Evolutionary conservation across 2,113 vertebrate genomes (phyloP).

Genomic region (Boulengeromyrus knoepffleri): DNA sequence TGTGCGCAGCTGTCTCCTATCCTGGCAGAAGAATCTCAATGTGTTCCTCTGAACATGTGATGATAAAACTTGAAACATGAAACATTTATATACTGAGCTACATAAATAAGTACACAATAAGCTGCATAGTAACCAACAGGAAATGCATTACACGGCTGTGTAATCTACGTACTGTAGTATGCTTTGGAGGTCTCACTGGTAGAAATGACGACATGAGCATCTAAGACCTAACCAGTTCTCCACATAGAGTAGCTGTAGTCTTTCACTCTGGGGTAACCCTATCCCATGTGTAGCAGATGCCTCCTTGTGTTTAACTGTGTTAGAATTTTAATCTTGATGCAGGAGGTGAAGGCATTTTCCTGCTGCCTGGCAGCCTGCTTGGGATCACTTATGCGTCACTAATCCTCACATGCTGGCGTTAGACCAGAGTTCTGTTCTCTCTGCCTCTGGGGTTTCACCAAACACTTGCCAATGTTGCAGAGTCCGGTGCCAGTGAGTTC

Average conservation of each 20-base stretch:
- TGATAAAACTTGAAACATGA: background rate
- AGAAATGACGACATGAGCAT: background rate
- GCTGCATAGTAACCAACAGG: background rate
- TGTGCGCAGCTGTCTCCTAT: background rate
- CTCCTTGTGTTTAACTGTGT: background rate
- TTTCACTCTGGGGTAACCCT: background rate
- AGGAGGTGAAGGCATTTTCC: background rate
- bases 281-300: background rate
- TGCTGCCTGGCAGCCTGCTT: background rate
- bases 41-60: background rate
- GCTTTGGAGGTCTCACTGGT: background rate
- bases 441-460: background rate
- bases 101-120: background rate
- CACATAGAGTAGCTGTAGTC: background rate
- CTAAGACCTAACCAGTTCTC: background rate
- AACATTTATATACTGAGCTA: background rate
- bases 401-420: background rate
- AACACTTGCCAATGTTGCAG: background rate
- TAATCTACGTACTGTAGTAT: background rate
- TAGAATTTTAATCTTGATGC: background rate
- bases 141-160: background rate
- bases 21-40: background rate
- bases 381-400: background rate
- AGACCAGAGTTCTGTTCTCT: background rate
- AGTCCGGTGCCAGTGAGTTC: background rate